phyloP scores from a whole-genome alignment of 2,888 invertebrate species.

The Acanthopleura granulata region DNA sequence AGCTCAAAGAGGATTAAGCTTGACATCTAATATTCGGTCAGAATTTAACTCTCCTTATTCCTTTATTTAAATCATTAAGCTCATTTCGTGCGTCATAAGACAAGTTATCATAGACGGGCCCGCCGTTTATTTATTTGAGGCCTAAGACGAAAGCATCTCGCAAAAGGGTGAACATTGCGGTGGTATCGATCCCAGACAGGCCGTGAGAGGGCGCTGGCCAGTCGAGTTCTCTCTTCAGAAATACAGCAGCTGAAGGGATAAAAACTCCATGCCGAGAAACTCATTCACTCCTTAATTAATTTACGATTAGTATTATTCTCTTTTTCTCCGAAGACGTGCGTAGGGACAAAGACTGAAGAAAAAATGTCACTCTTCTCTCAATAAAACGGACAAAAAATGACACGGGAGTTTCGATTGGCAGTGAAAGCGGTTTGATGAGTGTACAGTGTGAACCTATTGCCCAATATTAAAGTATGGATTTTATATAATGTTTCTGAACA shows the following conservation, averaged over 20 bases:
- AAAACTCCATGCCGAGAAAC: neutral
- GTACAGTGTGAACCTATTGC: too few relatives aligned
- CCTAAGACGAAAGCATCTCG: too few relatives aligned
- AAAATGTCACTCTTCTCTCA: conserved; percentile 9
- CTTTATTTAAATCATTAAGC: conserved; percentile 17
- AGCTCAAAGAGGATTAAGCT: neutral
- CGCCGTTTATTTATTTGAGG: neutral
- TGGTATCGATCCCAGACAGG: too few relatives aligned
- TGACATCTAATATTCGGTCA: conserved; percentile 10
- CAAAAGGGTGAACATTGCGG: too few relatives aligned
- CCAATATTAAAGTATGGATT: too few relatives aligned
- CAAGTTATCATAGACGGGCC: neutral
- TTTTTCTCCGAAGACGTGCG: neutral
- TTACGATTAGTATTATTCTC: conserved; percentile 8
- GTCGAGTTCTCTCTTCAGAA: neutral
- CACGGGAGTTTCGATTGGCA: conserved; percentile 1
- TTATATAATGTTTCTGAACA: too few relatives aligned
- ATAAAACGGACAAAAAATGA: conserved; percentile 1
- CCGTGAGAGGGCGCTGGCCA: too few relatives aligned
- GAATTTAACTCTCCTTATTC: conserved; percentile 15
- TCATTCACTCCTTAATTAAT: conserved; percentile 9
- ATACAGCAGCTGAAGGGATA: neutral
- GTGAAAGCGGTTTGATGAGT: too few relatives aligned
- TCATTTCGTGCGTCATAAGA: conserved; percentile 6
- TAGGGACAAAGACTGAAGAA: conserved; percentile 2